phyloP scores from a whole-genome alignment of 2,113 vertebrate genomes.

The Bombycilla garrulus region DNA sequence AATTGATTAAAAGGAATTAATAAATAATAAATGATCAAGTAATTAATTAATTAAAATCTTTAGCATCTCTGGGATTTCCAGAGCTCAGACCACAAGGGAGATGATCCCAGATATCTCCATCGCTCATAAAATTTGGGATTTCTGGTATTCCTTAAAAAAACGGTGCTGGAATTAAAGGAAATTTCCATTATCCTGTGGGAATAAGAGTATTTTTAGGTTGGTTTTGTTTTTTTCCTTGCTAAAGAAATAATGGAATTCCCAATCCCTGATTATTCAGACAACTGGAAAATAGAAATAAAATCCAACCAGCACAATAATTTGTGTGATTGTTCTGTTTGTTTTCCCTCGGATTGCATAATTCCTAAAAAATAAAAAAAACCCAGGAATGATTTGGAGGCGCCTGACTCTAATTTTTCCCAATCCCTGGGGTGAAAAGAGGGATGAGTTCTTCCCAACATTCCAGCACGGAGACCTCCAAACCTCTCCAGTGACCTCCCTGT shows the following conservation, averaged over 20 bases:
- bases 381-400: background rate
- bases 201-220: background rate
- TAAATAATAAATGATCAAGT: no score
- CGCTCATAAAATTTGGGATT: background rate
- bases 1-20: fast-evolving
- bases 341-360: background rate
- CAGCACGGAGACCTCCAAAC: background rate
- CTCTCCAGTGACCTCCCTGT: background rate
- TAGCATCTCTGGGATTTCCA: fast-evolving
- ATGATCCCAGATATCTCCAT: background rate
- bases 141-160: background rate
- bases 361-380: background rate
- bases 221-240: background rate
- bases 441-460: background rate
- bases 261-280: background rate
- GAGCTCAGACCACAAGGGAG: background rate
- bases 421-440: background rate
- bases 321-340: background rate
- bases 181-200: background rate
- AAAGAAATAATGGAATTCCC: background rate
- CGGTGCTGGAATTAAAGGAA: background rate
- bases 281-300: no score
- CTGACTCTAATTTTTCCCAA: background rate
- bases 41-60: background rate
- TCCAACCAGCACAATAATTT: no score